Base-by-base conservation (phyloP, 2,888 invertebrate species). In the Scelioninae gen. 1 region DNA sequence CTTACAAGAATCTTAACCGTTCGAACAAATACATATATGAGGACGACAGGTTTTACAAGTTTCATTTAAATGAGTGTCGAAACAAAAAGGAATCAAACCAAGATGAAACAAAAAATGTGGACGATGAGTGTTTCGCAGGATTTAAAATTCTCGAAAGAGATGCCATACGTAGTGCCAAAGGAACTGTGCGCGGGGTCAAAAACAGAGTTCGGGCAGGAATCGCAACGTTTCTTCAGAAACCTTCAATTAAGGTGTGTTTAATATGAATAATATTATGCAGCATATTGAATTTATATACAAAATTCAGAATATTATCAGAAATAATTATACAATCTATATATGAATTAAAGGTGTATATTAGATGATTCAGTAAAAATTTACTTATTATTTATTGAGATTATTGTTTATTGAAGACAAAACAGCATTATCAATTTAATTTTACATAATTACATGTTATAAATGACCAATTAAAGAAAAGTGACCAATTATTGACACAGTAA, bases 151-250 rank as follows among this genome's bases (percentile, higher is more conserved):
- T 94, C 75, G 93, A 94, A 80, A 94, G 95, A 47, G 95, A 96
- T 68, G 96, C 97, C 71, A 98, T 98, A 90, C 94, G 96, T 86
- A 98, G 98, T 93, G 95, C 96, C 69, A 97, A 97, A 91, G 98
- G 98, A 58, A 98, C 98, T 10, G 96, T 98, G 86, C 95, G 98
- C 56, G 98, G 98, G 81, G 97, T 98, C 84, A 97, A 97, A 93
- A 98, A 98, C 93, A 95, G 98, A 87, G 98, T 98, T 75, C 94
- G 98, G 86, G 98, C 98, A 84, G 98, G 98, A 83, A 98, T 98
- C 88, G 97, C 97, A 58, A 98, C 98, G n/a, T 98, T 98, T 93
- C 94, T 97, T 82, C 97, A 97, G 91, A 95, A 97, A 89, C 96
- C 95, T 65, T 95, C 95, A 79, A 91, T 93, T 84, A 97, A 97